Evolutionary conservation across 1,140 invertebrate genomes (phyloP).

Genomic region (Drosophila seguyi): DNA sequence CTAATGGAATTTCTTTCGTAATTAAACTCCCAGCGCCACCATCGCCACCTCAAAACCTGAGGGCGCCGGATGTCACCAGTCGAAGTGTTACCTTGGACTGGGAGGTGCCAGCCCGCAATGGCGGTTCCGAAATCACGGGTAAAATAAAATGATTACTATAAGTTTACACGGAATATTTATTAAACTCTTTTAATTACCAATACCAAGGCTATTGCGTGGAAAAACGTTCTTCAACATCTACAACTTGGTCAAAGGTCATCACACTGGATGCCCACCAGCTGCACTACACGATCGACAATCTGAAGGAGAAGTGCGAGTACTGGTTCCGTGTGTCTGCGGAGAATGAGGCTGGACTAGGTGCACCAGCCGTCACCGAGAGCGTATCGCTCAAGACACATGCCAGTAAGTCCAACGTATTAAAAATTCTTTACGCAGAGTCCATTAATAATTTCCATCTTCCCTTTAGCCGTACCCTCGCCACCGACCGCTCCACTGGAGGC

Average conservation of each 20-base stretch:
- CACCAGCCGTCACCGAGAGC: slow-evolving; percentile 91
- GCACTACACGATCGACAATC: slow-evolving; percentile 93
- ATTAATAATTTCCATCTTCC: not conserved
- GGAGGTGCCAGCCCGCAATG: slow-evolving; percentile 93
- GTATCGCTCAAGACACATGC: slow-evolving; percentile 97
- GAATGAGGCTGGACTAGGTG: slow-evolving; percentile 94
- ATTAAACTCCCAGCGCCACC: slow-evolving; percentile 89
- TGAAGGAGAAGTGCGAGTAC: slow-evolving; percentile 95
- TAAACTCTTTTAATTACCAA: not conserved
- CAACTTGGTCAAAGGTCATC: slow-evolving; percentile 95
- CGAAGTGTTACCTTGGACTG: slow-evolving; percentile 94
- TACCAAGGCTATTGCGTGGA: slow-evolving; percentile 97
- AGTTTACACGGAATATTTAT: not conserved
- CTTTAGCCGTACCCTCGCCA: slow-evolving; percentile 93
- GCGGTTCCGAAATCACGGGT: slow-evolving; percentile 94
- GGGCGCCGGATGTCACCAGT: slow-evolving; percentile 92
- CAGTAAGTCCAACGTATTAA: slow-evolving; percentile 88
- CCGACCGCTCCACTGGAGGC: slow-evolving; percentile 96
- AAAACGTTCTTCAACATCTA: slow-evolving; percentile 90
- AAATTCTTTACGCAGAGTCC: not conserved
- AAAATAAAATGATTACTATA: slow-evolving; percentile 10
- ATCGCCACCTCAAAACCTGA: slow-evolving; percentile 92
- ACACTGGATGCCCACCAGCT: slow-evolving; percentile 92
- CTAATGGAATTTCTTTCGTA: not conserved
- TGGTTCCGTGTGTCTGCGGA: slow-evolving; percentile 96